Evolutionary conservation across 2,797 vertebrate species (phyloP), one percentile per base, ranked within the genome.

Genomic region (Coranthus polyacanthus): DNA sequence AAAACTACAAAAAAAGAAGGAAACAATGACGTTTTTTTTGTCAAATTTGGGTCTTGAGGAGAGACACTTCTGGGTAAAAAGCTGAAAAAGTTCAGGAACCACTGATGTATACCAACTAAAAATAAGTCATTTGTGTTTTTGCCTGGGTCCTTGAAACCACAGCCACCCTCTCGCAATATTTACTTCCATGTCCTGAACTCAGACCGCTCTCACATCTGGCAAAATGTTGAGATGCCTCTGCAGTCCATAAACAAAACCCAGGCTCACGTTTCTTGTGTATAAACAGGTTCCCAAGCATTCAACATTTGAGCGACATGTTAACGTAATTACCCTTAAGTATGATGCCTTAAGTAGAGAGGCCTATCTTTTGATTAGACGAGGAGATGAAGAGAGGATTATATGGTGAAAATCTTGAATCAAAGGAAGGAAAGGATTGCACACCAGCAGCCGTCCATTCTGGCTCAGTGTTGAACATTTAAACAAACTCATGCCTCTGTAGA

Each of bases 241-340:
- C 18, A 44, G 43, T 26, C 56, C 76, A 73, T 77, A 81, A 85
- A 88, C 64, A 71, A 46, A 79, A 52, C 7, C 43, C 13, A 0
- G 41, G 53, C 65, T 84, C 41, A 49, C 49, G 55, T 81, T 63
- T 75, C 81, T 47, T 20, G 9, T 12, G 4, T 16, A 47, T 73
- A 79, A 83, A 80, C 68, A 78, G 61, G 18, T 43, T 24, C 43
- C 45, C 21, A 42, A 50, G 43, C 68, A 63, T 72, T 57, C 42
- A 29, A 66, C 36, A 68, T 72, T 46, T 42, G 51, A 60, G 41
- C 46, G 41, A 41, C 59, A 47, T 68, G 32, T 75, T 36, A 59
- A 54, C 68, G 34, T 46, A 62, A 72, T 54, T 58, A 54, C 12
- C 10, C 67, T 24, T 56, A 68, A 75, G 66, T 58, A 67, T 68